These are phyloP conservation scores for Cheilosia pagana DNA, from an alignment of 2,888 invertebrate species.

Conservation along the genomic window DNA sequence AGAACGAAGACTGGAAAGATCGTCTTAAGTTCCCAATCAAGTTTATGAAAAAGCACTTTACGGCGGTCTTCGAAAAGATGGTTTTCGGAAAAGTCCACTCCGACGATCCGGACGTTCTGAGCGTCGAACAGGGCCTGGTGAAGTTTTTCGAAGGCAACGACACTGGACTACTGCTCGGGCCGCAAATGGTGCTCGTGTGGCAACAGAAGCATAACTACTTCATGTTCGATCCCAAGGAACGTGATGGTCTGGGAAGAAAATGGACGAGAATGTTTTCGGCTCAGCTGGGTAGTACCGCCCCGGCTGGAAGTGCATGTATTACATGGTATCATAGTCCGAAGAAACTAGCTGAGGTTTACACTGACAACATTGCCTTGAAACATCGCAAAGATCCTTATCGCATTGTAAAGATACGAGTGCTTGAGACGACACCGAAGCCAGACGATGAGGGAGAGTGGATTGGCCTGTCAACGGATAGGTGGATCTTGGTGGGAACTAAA, in stretches of 20 bases:
- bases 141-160: conserved; percentile 81
- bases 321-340: conserved; percentile 81
- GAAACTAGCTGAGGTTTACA: conserved; percentile 81
- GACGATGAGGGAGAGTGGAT: conserved; percentile 82
- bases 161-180: conserved; percentile 82
- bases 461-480: conserved; percentile 77
- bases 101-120: conserved; percentile 79
- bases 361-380: conserved; percentile 80
- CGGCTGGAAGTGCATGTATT: conserved; percentile 81
- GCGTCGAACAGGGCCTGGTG: conserved; percentile 80
- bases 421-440: conserved; percentile 79
- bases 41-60: conserved; percentile 34
- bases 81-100: conserved; percentile 81
- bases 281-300: conserved; percentile 30
- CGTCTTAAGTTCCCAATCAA: conserved; percentile 54
- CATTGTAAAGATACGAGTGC: conserved; percentile 81
- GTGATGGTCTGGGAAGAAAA: conserved; percentile 79
- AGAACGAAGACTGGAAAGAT: conserved; percentile 60
- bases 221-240: conserved; percentile 84
- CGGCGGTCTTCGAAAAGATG: conserved; percentile 73
- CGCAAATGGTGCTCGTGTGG: conserved; percentile 83
- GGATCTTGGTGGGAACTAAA: conserved; percentile 82
- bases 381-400: conserved; percentile 79
- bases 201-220: conserved; percentile 82
- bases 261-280: conserved; percentile 72